Evolutionary conservation across 2,113 vertebrate genomes (phyloP).

Genomic region (Alethe diademata): DNA sequence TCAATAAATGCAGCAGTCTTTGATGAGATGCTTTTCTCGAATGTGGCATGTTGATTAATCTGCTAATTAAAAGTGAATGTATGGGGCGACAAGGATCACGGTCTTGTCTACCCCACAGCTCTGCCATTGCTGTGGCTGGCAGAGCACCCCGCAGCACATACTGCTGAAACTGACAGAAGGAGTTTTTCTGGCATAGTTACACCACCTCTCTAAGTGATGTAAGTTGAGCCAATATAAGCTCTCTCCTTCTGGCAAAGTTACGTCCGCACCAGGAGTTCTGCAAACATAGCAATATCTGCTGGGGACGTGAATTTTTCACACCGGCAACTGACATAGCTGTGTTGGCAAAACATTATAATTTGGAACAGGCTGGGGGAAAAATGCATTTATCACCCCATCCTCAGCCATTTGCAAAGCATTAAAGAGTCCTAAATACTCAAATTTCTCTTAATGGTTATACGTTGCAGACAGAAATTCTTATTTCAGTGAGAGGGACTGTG

Average conservation of each 20-base stretch:
- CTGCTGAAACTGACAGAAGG: slow-evolving; percentile 23
- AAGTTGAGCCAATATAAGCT: slow-evolving; percentile 48
- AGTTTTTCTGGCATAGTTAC: slow-evolving; percentile 28
- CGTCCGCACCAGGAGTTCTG: not conserved
- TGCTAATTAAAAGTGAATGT: slow-evolving; percentile 17
- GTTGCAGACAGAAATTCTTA: not conserved
- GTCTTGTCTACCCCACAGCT: not conserved
- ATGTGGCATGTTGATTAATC: not conserved
- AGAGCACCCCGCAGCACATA: not conserved
- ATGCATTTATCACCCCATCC: not conserved
- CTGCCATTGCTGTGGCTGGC: not conserved
- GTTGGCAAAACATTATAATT: slow-evolving; percentile 54
- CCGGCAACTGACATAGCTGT: not conserved
- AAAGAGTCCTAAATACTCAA: not conserved
- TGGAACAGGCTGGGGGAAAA: not conserved
- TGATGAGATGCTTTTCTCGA: not conserved
- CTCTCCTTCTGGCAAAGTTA: slow-evolving; percentile 49
- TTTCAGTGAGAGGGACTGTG: not conserved
- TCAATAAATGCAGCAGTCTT: slow-evolving; percentile 1
- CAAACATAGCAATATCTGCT: slow-evolving; percentile 45
- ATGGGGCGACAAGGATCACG: not conserved
- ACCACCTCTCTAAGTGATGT: slow-evolving; percentile 6
- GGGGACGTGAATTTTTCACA: slow-evolving; percentile 38
- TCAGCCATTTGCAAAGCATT: slow-evolving; percentile 1
- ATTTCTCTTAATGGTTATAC: not conserved